Conservation (phyloP, 2,113 vertebrate species). For the Anser cygnoides region DNA sequence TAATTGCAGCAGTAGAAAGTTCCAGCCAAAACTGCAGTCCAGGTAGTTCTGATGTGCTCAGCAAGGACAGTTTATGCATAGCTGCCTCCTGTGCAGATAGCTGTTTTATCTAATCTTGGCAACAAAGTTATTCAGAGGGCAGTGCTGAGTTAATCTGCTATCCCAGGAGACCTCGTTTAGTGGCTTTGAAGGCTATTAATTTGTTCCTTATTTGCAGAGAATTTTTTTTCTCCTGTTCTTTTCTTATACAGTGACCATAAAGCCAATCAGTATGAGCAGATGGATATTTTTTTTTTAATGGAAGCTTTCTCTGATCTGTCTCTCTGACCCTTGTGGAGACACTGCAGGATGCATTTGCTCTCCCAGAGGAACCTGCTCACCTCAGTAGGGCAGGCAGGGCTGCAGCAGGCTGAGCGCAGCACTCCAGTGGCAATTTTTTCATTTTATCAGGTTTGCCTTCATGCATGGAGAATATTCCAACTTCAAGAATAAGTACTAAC, state of each 20-base stretch:
- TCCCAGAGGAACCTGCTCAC: background rate
- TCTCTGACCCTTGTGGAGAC: background rate
- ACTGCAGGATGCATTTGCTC: background rate
- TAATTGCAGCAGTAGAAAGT: background rate
- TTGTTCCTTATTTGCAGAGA: background rate
- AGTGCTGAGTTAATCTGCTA: background rate
- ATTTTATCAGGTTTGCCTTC: background rate
- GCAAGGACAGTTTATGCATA: background rate
- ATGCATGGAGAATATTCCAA: background rate
- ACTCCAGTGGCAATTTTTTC: background rate
- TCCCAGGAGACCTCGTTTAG: background rate
- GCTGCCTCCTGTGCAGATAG: background rate
- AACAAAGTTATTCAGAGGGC: background rate
- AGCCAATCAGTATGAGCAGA: background rate
- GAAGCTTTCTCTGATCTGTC: background rate
- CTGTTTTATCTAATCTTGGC: background rate
- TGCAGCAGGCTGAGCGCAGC: background rate
- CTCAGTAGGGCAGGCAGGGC: background rate
- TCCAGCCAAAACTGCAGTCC: background rate
- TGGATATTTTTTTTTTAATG: background rate
- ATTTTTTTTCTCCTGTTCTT: background rate
- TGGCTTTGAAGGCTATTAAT: background rate
- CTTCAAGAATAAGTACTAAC: fast-evolving
- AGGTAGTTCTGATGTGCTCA: background rate
- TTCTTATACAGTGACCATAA: background rate